phyloP scores from a whole-genome alignment of 2,888 invertebrate genomes.

The Hydrotaea diabolus region DNA sequence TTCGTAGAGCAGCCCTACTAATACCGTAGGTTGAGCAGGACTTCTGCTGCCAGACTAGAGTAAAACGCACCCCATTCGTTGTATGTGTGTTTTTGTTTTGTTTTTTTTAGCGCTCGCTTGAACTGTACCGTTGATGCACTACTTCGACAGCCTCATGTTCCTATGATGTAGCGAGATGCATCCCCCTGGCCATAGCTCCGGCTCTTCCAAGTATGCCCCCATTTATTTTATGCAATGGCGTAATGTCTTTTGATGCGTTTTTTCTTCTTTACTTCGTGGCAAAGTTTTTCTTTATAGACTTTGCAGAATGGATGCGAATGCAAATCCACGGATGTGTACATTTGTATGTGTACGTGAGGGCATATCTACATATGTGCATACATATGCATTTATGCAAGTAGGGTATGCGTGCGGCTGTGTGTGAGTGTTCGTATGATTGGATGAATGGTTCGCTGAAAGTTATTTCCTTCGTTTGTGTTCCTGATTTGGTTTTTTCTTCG shows the following conservation, averaged over 20 bases:
- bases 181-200: not conserved
- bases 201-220: not conserved
- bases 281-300: conserved; percentile 34
- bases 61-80: too few species aligned
- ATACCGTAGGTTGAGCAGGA: too few species aligned
- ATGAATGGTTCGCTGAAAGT: not conserved
- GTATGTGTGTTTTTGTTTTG: too few species aligned
- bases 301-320: not conserved
- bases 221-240: conserved; percentile 4
- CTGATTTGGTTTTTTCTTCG: not conserved
- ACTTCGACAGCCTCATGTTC: not conserved
- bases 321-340: conserved; percentile 27
- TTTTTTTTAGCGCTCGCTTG: not conserved
- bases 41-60: not conserved
- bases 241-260: conserved; percentile 36
- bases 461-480: conserved; percentile 19
- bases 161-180: not conserved
- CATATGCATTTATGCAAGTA: not conserved
- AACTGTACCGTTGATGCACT: conserved; percentile 18
- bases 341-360: not conserved
- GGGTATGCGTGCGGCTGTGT: not conserved
- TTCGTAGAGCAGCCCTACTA: not conserved
- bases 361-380: not conserved
- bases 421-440: not conserved
- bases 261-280: not conserved